Evolutionary conservation across 37 sponge, comb jelly and placozoan genomes (phyloP).

Genomic region (Chondrosia reniformis): DNA sequence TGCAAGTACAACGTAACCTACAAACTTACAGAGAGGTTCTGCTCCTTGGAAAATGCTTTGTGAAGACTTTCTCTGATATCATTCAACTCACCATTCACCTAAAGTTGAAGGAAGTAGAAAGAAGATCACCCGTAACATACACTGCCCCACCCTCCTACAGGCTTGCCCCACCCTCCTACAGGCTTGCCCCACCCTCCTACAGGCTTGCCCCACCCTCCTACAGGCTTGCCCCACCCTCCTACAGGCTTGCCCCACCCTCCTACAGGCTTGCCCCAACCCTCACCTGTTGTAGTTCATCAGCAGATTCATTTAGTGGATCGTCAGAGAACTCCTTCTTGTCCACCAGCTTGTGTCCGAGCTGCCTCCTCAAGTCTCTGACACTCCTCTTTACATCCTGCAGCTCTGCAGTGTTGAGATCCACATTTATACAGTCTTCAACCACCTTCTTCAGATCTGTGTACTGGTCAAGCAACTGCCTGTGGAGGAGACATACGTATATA

Average conservation of each 20-base stretch:
- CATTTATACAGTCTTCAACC: not conserved
- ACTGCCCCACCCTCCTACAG: not conserved
- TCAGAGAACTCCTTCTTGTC: conserved; percentile 7
- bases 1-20: not conserved
- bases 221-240: not conserved
- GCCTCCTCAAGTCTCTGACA: conserved; percentile 12
- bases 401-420: not conserved
- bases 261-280: too few species aligned
- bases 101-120: not conserved
- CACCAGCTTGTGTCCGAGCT: conserved; percentile 10
- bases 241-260: not conserved
- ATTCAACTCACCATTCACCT: conserved; percentile 4
- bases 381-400: not conserved
- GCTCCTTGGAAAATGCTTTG: conserved; percentile 18
- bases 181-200: not conserved
- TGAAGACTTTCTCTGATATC: conserved; percentile 1
- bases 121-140: not conserved
- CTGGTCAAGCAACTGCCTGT: not conserved
- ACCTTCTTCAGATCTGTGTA: not conserved
- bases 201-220: not conserved
- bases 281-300: not conserved
- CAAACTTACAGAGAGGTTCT: conserved; percentile 3
- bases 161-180: not conserved
- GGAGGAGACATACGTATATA: too few species aligned
- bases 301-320: conserved; percentile 18